Percentiles rank a stretch among this genome's conserved stretches.
Conservation (phyloP, 1,140 invertebrate species). For the Drosophila santomea region DNA sequence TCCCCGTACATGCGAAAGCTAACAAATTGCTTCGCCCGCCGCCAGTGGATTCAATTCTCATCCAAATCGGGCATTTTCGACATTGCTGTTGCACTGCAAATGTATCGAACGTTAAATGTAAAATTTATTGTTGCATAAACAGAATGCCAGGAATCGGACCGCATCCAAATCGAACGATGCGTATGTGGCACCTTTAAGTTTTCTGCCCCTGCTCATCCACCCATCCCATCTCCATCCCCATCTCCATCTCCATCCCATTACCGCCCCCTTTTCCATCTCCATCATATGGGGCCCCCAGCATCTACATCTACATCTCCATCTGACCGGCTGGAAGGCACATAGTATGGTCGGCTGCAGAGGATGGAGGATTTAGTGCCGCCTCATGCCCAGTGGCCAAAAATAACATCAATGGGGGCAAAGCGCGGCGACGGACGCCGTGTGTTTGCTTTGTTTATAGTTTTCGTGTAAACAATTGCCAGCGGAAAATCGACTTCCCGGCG, state of each 20-base stretch:
- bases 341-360: slow-evolving; percentile 43
- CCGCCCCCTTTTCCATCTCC: not conserved
- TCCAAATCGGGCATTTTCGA: slow-evolving; percentile 44
- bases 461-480: slow-evolving; percentile 77
- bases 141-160: slow-evolving; percentile 74
- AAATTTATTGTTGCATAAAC: slow-evolving; percentile 83
- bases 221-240: not conserved
- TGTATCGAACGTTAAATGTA: slow-evolving; percentile 79
- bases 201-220: slow-evolving; percentile 28
- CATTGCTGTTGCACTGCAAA: slow-evolving; percentile 68
- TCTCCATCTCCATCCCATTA: not conserved
- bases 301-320: slow-evolving; percentile 18
- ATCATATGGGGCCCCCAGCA: slow-evolving; percentile 14
- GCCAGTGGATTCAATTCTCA: slow-evolving; percentile 26
- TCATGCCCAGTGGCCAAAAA: slow-evolving; percentile 67
- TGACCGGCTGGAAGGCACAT: slow-evolving; percentile 49
- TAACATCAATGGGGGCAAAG: slow-evolving; percentile 55
- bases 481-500: slow-evolving; percentile 46
- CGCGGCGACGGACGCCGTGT: slow-evolving; percentile 31
- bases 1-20: slow-evolving; percentile 19
- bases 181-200: slow-evolving; percentile 82
- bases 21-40: slow-evolving; percentile 24
- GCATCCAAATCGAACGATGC: slow-evolving; percentile 67
- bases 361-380: slow-evolving; percentile 65
- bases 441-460: slow-evolving; percentile 71